Conservation (phyloP, 2,797 vertebrate genomes). For the Hoplostethus mediterraneus region DNA sequence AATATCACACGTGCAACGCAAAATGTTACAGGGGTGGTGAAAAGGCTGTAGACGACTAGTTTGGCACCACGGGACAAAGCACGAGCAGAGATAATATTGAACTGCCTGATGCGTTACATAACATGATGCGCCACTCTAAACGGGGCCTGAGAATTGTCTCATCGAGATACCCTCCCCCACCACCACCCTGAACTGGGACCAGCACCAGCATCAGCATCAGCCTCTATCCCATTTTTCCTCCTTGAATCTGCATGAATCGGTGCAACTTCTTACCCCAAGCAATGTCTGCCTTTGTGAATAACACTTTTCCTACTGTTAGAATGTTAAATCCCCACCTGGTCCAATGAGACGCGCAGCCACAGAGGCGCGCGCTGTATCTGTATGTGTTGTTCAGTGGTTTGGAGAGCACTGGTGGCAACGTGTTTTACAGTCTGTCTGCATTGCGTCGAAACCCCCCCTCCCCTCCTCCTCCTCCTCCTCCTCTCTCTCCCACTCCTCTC, state of each 20-base stretch:
- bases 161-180: no score
- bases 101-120: neutral
- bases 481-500: conserved; percentile 17
- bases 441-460: conserved; percentile 81
- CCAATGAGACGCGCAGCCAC: conserved; percentile 8
- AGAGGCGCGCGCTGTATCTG: conserved; percentile 26
- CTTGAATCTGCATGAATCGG: no score
- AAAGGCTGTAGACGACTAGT: neutral
- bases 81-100: neutral
- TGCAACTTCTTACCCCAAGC: no score
- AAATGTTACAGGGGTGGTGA: neutral
- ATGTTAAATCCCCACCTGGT: neutral
- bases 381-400: conserved; percentile 42
- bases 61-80: neutral
- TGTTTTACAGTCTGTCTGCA: conserved; percentile 85
- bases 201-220: no score
- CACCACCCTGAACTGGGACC: no score
- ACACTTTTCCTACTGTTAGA: no score
- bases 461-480: neutral
- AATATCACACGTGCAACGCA: no score
- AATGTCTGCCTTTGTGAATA: no score
- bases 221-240: no score
- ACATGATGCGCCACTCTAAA: neutral
- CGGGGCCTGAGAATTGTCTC: neutral
- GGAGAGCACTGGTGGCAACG: conserved; percentile 66